Base-by-base conservation (phyloP, 2,797 vertebrate species). In the Chelidonichthys spinosus region DNA sequence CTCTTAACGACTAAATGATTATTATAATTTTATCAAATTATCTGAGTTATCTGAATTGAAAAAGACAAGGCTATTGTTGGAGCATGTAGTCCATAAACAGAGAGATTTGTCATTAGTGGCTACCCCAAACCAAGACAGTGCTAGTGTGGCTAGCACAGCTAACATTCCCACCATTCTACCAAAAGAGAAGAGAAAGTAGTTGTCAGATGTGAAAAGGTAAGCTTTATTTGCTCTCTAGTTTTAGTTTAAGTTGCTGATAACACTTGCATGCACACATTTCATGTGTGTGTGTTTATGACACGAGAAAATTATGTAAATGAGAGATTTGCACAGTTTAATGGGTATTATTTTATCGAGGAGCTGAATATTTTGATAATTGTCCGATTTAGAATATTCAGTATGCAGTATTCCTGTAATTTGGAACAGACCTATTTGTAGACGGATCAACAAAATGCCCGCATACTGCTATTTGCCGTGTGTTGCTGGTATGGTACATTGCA, bases 401-500 rank as follows among this genome's bases (percentile, higher is more conserved):
- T 25, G 25, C 25, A 25, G 1, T 25, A 25, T 25, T 25, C 25
- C 25, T 25, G 25, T 25, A 25, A 25, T 25, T 25, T 25, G 25
- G 25, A 25, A 18, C 25, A 25, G n/a, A 49, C 44, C 17, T 2
- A 56, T 55, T 55, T 55, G 13, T 37, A n/a, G 6, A 37, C 37
- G 35, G 35, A 15, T 37, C 15, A 55, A 7, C 1, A 4, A 32
- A 52, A 11, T 11, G 25, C 7, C 35, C 15, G 4, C 4, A 9
- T 37, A 55, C 53, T 56, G 36, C 36, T 58, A 17, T 56, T 56
- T 56, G 17, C 17, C 15, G 18, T 32, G 18, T 52, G 15, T 56
- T 18, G 54, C 54, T 56, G 35, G 54, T 56, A n/a, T 56, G 54
- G 35, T 15, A 37, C 9, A 36, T 56, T 56, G 54, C 35, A 56